Percentiles rank a stretch among this genome's conserved stretches.
Conservation (phyloP, 1,140 invertebrate species). For the Lepidotrigona ventralis region DNA sequence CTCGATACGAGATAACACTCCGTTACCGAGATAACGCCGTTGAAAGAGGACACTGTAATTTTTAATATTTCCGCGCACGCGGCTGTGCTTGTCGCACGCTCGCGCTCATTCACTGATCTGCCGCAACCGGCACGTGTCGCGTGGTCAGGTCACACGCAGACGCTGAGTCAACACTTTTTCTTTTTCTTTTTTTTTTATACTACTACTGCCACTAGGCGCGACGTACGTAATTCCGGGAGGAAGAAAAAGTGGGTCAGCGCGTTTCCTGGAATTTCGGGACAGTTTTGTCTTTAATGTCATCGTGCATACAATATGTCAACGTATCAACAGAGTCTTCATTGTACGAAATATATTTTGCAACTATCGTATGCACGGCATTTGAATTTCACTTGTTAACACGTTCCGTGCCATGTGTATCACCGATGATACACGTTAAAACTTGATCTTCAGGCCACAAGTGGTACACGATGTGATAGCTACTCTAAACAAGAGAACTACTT, state of each 20-base stretch:
- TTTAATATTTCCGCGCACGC: not conserved
- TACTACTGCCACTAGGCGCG: not conserved
- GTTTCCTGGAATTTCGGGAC: conserved; percentile 6
- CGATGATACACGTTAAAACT: too few relatives aligned
- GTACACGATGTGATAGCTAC: too few relatives aligned
- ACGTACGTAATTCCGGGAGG: not conserved
- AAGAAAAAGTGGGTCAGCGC: not conserved
- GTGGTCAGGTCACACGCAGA: not conserved
- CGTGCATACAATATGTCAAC: too few relatives aligned
- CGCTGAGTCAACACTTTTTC: conserved; percentile 17
- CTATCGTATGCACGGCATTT: too few relatives aligned
- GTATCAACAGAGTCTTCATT: too few relatives aligned
- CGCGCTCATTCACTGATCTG: not conserved
- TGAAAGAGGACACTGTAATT: not conserved
- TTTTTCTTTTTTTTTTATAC: not conserved
- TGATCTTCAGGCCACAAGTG: too few relatives aligned
- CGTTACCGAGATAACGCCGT: not conserved
- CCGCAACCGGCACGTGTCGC: not conserved
- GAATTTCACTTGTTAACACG: too few relatives aligned
- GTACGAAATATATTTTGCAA: too few relatives aligned
- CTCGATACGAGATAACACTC: not conserved
- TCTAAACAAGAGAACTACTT: too few relatives aligned
- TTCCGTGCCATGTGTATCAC: too few relatives aligned
- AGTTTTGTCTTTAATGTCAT: too few relatives aligned
- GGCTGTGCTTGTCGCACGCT: not conserved